These are phyloP conservation scores for Pedicia rivosa DNA, from an alignment of 2,888 invertebrate genomes.

Conservation along the genomic window DNA sequence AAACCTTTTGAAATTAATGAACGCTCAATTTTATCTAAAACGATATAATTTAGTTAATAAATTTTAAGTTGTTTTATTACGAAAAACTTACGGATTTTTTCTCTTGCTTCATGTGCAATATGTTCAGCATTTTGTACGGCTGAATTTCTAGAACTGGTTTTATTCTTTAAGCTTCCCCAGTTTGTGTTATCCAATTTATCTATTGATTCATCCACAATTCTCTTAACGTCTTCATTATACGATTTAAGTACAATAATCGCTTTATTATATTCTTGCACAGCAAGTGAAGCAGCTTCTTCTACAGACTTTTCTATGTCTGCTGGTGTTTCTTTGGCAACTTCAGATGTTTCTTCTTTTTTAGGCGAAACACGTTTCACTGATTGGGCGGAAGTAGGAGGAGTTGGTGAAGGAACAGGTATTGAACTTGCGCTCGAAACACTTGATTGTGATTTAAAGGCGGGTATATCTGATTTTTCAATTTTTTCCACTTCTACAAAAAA, in stretches of 20 bases:
- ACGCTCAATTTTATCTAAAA: background rate
- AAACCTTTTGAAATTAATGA: too few species aligned
- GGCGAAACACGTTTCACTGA: conserved; percentile 2
- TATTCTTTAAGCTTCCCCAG: conserved; percentile 40
- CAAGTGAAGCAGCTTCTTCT: conserved; percentile 39
- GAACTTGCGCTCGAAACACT: background rate
- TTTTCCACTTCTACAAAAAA: conserved; percentile 11
- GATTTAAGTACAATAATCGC: conserved; percentile 40
- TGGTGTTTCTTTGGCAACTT: conserved; percentile 2
- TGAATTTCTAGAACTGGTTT: conserved; percentile 38
- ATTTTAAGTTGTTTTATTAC: too few species aligned
- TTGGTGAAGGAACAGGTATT: conserved; percentile 4
- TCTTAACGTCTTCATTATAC: conserved; percentile 30
- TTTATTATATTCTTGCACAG: conserved; percentile 47
- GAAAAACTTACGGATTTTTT: conserved; percentile 33
- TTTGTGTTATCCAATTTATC: conserved; percentile 40
- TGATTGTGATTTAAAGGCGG: conserved; percentile 12
- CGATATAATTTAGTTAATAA: background rate
- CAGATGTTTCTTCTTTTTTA: background rate
- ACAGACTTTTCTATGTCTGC: conserved; percentile 38
- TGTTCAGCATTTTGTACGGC: conserved; percentile 39
- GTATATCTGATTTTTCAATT: conserved; percentile 13
- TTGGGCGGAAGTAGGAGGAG: conserved; percentile 1
- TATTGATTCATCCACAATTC: conserved; percentile 42
- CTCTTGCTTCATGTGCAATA: conserved; percentile 39